A percentile compares a stretch with the other conserved stretches of the same genome.
phyloP scores from a whole-genome alignment of 2,113 vertebrate species.

The Sinocyclocheilus maitianheensis region DNA sequence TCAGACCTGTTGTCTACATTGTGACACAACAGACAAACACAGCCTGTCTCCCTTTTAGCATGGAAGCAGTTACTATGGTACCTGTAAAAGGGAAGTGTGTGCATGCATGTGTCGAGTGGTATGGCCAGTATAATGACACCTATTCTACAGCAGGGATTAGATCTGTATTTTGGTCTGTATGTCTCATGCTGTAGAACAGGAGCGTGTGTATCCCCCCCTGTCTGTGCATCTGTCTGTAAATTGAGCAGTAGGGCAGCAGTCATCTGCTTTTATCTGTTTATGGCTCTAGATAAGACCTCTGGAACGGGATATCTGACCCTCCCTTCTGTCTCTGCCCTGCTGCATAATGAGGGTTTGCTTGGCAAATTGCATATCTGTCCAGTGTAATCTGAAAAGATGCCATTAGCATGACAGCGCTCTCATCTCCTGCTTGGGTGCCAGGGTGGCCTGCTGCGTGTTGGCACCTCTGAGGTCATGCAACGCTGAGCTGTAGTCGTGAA shows the following conservation, averaged over 20 bases:
- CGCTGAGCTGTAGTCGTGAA: conserved; percentile 20
- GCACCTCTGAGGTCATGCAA: conserved; percentile 23
- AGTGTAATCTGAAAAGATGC: conserved; percentile 82
- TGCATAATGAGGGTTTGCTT: conserved; percentile 83
- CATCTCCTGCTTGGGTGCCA: conserved; percentile 67
- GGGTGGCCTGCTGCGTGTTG: conserved; percentile 55
- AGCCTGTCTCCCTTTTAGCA: neutral
- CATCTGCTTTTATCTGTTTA: conserved; percentile 83
- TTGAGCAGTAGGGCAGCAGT: conserved; percentile 68
- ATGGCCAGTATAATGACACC: neutral
- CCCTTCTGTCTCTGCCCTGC: conserved; percentile 64
- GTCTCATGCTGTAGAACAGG: conserved; percentile 48
- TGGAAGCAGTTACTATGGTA: neutral
- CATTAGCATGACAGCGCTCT: conserved; percentile 80
- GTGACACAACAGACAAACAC: neutral
- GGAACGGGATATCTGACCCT: conserved; percentile 79
- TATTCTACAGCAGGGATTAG: conserved; percentile 1
- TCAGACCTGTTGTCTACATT: neutral
- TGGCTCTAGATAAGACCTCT: conserved; percentile 80
- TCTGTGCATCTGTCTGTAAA: conserved; percentile 59
- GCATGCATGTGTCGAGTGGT: neutral
- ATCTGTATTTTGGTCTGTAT: conserved; percentile 25
- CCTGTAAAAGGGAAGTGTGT: neutral
- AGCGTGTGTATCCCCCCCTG: conserved; percentile 34
- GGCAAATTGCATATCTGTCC: conserved; percentile 82